These are phyloP conservation scores for Lithobates pipiens DNA, from an alignment of 2,797 vertebrate genomes.

Conservation along the genomic window DNA sequence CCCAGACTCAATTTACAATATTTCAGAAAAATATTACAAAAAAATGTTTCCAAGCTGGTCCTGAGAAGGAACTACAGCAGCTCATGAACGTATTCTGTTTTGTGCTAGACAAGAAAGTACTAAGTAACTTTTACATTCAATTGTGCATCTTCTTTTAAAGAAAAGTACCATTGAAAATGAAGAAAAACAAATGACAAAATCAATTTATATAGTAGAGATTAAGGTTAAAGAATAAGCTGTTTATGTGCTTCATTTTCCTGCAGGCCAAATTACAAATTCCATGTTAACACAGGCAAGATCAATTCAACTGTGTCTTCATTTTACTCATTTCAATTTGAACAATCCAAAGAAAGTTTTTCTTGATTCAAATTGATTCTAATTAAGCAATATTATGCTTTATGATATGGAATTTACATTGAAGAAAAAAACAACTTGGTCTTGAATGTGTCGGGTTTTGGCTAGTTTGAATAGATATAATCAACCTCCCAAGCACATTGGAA, in stretches of 20 bases:
- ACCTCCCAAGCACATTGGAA: background rate
- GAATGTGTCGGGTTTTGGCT: background rate
- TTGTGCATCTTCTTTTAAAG: constrained; percentile 38
- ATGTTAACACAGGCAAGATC: constrained; percentile 19
- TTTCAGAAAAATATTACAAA: constrained; percentile 37
- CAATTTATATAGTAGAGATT: constrained; percentile 49
- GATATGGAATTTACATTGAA: background rate
- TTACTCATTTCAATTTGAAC: background rate
- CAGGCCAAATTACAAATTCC: constrained; percentile 26
- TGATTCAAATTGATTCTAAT: constrained; percentile 11
- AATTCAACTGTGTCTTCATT: constrained; percentile 3
- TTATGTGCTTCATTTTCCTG: constrained; percentile 50
- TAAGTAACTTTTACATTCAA: constrained; percentile 51
- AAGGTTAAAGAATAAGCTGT: constrained; percentile 22
- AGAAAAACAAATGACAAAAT: constrained; percentile 56
- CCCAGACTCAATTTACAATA: constrained; percentile 33
- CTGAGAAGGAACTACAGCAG: background rate
- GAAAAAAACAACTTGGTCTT: background rate
- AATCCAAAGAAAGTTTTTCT: background rate
- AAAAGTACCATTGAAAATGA: constrained; percentile 44
- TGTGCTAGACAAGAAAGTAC: constrained; percentile 1
- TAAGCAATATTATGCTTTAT: background rate
- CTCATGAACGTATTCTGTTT: constrained; percentile 13
- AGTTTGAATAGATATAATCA: background rate
- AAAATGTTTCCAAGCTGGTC: background rate